Base-by-base conservation (phyloP, 2,113 vertebrate species). In the Rhadina sibilatrix region DNA sequence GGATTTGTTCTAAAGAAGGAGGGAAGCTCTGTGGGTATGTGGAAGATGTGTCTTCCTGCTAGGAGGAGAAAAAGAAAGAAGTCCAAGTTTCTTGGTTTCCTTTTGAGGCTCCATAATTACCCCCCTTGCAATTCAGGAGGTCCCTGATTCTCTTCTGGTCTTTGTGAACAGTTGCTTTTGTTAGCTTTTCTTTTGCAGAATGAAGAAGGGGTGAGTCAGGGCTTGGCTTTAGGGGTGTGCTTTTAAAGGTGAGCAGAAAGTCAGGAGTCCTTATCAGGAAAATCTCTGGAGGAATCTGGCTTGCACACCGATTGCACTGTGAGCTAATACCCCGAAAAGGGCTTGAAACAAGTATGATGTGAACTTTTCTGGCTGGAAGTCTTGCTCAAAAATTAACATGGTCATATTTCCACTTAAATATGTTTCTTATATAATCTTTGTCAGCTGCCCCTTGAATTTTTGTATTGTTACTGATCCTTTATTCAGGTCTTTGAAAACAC, bases 301-400 rank as follows among this genome's bases (percentile, higher is more conserved):
- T 85, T 3, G 0, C 9, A 10, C 2, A 4, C 16, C 0, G 0
- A 33, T 37, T 11, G 47, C 54, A 24, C 31, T 33, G 1, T 15
- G 70, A 69, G 37, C 30, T 87, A 61, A 82, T 16, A 37, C 5
- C 35, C 56, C 44, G 23, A 37, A 74, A 83, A 86, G 33, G 44
- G 33, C 64, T 38, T 59, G 54, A 60, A 86, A 52, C 59, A 68
- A 72, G 14, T 47, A 11, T 40, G 35, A 22, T 19, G 24, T 68
- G 38, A 93, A 28, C 12, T 77, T 46, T n/a, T 47, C 35, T 83
- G 84, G 23, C 30, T 66, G 54, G 38, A 94, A 42, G 10, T 47
- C 61, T 46, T 72, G 27, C 52, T 89, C 70, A 75, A 82, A 61
- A 46, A 50, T 59, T 40, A 61, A 10, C 27, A 5, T 20, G 38